These are phyloP conservation scores for Agrilus cyanescens DNA, from an alignment of 2,888 invertebrate genomes.

Conservation along the genomic window DNA sequence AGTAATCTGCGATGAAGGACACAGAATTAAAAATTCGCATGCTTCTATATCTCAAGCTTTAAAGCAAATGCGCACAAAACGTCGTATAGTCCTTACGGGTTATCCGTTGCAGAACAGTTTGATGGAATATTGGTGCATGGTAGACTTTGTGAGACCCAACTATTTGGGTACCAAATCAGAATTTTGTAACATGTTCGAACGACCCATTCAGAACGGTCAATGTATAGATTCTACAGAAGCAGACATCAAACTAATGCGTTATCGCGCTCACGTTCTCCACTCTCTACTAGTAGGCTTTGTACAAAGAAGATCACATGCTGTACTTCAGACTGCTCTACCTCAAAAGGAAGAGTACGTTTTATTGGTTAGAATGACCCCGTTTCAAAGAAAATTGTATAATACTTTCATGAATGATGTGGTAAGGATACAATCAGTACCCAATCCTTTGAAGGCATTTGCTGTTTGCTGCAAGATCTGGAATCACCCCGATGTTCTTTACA, in stretches of 20 bases:
- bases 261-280: slow-evolving; percentile 90
- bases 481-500: slow-evolving; percentile 84
- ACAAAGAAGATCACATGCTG: slow-evolving; percentile 87
- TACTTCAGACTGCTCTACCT: slow-evolving; percentile 83
- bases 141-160: slow-evolving; percentile 95
- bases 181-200: slow-evolving; percentile 97
- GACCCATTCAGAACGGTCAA: slow-evolving; percentile 97
- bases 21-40: slow-evolving; percentile 95
- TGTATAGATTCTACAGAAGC: slow-evolving; percentile 93
- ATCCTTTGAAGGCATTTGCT: slow-evolving; percentile 95
- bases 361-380: slow-evolving; percentile 72
- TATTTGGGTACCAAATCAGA: slow-evolving; percentile 94
- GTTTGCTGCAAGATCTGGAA: slow-evolving; percentile 99
- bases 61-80: slow-evolving; percentile 87
- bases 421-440: slow-evolving; percentile 73
- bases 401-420: slow-evolving; percentile 90
- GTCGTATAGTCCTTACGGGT: slow-evolving; percentile 91
- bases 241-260: slow-evolving; percentile 88
- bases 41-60: slow-evolving; percentile 92
- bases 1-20: slow-evolving; percentile 94
- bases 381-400: slow-evolving; percentile 85
- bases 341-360: slow-evolving; percentile 93
- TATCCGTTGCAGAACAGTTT: slow-evolving; percentile 98
- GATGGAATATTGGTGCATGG: slow-evolving; percentile 97
- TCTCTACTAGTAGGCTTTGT: slow-evolving; percentile 92